Evolutionary conservation across 2,888 invertebrate species (phyloP), one percentile per base, ranked within the genome.

Genomic region (Drosophila cognata): DNA sequence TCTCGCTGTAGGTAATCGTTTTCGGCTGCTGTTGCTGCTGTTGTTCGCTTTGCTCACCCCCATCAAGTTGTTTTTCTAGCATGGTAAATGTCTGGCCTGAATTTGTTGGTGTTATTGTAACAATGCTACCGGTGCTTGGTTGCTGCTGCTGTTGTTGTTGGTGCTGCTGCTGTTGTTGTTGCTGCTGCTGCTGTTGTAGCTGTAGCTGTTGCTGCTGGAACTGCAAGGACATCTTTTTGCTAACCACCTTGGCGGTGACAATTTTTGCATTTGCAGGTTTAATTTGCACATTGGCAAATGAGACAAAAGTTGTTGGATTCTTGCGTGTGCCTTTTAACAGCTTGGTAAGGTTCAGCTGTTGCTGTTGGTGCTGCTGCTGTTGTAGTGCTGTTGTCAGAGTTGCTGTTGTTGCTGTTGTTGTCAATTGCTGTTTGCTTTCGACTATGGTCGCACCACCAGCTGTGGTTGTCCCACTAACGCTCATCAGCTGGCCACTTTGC

Each of bases 41-140:
- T 48, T 77, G 73, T 7, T 76, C 41, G 31, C 13, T 10, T 38
- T 71, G 64, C 4, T 74, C 67, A 0, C 36, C 36, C 0, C 35
- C 36, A 7, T 68, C 74, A 10, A 36, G 70, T 21, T 61, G 66
- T 28, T 76, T 67, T 4, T 84, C 74, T 13, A 77, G 76, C 79
- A 78, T 85, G 53, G 72, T 70, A 51, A 66, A 91, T n/a, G 86
- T 88, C 62, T 79, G 86, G 48, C 81, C 89, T 11, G 82, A 68
- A 72, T 88, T 91, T 10, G 82, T 85, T 63, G 84, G 85, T 16
- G 88, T 91, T 58, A 92, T 92, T 33, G 92, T 91, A 8, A 91
- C 88, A 94, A 94, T 71, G 93, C 95, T 84, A 95, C 95, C 86
- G 0, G 95, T 95, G 7, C 52, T 59, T 0, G 64, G 57, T 59